These are phyloP conservation scores for Venturia canescens DNA, from an alignment of 1,140 invertebrate genomes.

Conservation along the genomic window DNA sequence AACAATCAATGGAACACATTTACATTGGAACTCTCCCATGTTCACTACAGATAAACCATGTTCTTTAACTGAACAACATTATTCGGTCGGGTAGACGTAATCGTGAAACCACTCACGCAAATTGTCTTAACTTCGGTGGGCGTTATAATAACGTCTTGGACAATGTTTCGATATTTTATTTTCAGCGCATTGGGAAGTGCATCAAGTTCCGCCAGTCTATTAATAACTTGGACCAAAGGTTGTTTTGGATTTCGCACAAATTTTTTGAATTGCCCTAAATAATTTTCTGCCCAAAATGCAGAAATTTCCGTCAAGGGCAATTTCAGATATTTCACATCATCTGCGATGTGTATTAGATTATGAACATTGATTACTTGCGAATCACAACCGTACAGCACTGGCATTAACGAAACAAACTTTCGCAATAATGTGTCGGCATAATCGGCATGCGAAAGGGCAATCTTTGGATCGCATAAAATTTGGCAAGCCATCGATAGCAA, in stretches of 20 bases:
- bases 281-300: slow-evolving; percentile 34
- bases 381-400: slow-evolving; percentile 15
- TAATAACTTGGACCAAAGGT: slow-evolving; percentile 17
- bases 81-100: not conserved
- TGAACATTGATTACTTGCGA: slow-evolving; percentile 46
- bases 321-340: slow-evolving; percentile 41
- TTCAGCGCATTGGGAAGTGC: not conserved
- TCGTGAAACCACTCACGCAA: no score
- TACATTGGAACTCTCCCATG: no score
- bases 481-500: slow-evolving; percentile 39
- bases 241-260: slow-evolving; percentile 37
- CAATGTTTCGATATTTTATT: not conserved
- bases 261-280: slow-evolving; percentile 26
- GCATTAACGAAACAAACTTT: slow-evolving; percentile 37
- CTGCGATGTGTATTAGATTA: slow-evolving; percentile 40
- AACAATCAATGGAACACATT: no score
- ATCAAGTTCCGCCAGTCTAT: slow-evolving; percentile 27
- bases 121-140: no score
- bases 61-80: no score
- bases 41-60: no score
- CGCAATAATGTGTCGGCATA: slow-evolving; percentile 12
- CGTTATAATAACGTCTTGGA: no score
- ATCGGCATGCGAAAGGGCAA: slow-evolving; percentile 1
- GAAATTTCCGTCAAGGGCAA: slow-evolving; percentile 23
- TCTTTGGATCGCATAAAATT: slow-evolving; percentile 32